phyloP scores from a whole-genome alignment of 2,113 vertebrate genomes.

The Herpailurus yagouaroundi region DNA sequence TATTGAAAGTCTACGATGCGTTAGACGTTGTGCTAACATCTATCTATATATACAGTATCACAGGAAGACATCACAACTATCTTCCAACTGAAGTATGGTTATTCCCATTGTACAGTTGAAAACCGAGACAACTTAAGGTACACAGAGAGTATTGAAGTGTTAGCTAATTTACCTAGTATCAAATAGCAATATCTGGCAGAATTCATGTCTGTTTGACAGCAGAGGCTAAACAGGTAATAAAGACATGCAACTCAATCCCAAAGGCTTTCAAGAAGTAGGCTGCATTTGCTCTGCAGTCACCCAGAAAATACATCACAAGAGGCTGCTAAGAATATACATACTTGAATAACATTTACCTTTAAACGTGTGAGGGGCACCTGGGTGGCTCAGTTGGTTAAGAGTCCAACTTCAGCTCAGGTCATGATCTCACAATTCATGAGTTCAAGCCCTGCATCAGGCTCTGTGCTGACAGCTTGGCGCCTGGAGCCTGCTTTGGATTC shows the following conservation, averaged over 20 bases:
- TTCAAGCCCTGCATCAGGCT: no score
- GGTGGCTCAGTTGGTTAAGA: no score
- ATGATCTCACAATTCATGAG: no score
- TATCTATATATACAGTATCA: background rate
- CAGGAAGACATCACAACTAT: background rate
- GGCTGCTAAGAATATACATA: background rate
- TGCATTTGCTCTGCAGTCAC: background rate
- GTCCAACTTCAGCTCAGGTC: no score
- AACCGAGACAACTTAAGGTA: background rate
- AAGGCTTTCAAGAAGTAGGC: background rate
- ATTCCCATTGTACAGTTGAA: background rate
- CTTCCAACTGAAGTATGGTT: background rate
- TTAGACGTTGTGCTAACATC: background rate
- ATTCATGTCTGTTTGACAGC: background rate
- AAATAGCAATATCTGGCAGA: background rate
- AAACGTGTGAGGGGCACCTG: background rate
- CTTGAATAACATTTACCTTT: background rate
- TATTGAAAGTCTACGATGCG: background rate
- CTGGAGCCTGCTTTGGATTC: no score
- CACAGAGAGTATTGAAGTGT: background rate
- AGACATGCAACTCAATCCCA: background rate
- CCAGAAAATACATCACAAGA: background rate
- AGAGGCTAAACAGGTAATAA: background rate
- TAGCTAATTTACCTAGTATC: background rate
- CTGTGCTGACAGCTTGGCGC: no score